Evolutionary conservation across 1,140 invertebrate species (phyloP).

Genomic region (Aporrectodea caliginosa): DNA sequence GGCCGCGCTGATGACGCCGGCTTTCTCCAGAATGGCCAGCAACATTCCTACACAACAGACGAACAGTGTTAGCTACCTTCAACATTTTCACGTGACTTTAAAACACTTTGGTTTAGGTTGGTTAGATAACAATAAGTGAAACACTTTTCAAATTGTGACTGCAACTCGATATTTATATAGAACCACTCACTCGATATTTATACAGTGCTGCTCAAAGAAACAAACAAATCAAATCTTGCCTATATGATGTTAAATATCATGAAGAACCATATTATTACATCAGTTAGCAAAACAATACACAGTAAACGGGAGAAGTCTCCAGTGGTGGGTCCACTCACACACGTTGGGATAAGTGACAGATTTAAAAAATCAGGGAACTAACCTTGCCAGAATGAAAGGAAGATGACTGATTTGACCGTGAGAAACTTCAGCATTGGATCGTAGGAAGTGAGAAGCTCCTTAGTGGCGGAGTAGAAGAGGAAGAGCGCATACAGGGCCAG

Average conservation of each 20-base stretch:
- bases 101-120: neutral
- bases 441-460: slow-evolving; percentile 90
- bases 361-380: too few relatives aligned
- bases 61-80: too few relatives aligned
- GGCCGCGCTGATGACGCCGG: slow-evolving; percentile 84
- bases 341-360: too few relatives aligned
- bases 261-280: too few relatives aligned
- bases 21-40: slow-evolving; percentile 92
- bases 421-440: slow-evolving; percentile 98
- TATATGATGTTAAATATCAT: too few relatives aligned
- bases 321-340: too few relatives aligned
- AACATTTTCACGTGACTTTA: neutral
- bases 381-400: slow-evolving; percentile 99
- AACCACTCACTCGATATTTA: neutral
- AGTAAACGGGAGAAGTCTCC: too few relatives aligned
- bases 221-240: neutral
- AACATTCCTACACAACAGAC: slow-evolving; percentile 87
- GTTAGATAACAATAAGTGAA: neutral
- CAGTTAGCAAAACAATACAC: too few relatives aligned
- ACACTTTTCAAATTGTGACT: neutral
- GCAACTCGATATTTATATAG: neutral
- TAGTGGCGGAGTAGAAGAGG: slow-evolving; percentile 96
- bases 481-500: slow-evolving; percentile 95
- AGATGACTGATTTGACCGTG: slow-evolving; percentile 98
- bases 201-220: neutral